Conservation (phyloP, 2,113 vertebrate species). For the Strigops habroptila region DNA sequence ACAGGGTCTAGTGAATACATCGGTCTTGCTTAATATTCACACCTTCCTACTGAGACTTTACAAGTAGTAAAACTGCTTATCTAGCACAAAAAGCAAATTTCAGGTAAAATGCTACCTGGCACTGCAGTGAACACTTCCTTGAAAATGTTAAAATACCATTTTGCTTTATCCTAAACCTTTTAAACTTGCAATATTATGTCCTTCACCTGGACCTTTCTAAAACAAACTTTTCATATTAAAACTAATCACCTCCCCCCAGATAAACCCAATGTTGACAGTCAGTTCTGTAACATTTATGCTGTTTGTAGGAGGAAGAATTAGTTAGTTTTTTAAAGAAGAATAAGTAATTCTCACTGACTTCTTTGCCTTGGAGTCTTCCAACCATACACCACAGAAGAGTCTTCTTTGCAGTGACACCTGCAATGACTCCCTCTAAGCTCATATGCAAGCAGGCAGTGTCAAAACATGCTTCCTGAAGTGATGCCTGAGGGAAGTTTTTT, state of each 20-base stretch:
- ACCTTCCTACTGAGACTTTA: not conserved
- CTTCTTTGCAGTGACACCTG: not conserved
- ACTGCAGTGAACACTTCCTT: not conserved
- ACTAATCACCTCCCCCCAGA: not conserved
- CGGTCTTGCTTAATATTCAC: not conserved
- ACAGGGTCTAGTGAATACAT: not conserved
- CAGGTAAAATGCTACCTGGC: not conserved
- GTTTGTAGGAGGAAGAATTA: not conserved
- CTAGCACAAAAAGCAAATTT: not conserved
- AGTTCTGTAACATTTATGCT: not conserved
- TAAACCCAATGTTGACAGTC: not conserved
- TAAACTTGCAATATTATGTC: not conserved
- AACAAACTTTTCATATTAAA: not conserved
- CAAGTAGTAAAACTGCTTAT: not conserved
- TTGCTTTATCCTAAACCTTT: not conserved
- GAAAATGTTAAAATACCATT: not conserved
- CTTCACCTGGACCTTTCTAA: not conserved
- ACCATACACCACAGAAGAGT: not conserved
- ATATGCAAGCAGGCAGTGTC: not conserved
- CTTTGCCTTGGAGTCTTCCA: not conserved
- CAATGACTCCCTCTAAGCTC: not conserved
- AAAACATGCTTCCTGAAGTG: constrained; percentile 2
- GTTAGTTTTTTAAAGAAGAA: not conserved
- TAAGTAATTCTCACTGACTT: not conserved
- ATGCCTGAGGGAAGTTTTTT: not conserved